phyloP scores from a whole-genome alignment of 1,140 invertebrate species.

The Bombus pyrosoma region DNA sequence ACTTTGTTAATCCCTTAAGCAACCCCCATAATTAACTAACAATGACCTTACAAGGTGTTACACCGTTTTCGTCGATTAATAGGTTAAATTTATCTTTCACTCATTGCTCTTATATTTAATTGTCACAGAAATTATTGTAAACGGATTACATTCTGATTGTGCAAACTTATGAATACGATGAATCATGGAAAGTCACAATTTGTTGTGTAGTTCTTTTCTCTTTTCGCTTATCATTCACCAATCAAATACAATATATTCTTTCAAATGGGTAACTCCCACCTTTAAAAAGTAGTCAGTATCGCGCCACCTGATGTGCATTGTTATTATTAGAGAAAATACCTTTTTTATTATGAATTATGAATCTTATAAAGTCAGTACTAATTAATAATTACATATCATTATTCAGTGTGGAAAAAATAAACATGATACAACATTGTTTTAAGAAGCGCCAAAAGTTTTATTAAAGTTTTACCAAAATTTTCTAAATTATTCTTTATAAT shows the following conservation, averaged over 20 bases:
- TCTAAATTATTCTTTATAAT: constrained; percentile 12
- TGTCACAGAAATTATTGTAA: not conserved
- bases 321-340: not conserved
- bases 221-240: not conserved
- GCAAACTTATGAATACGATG: not conserved
- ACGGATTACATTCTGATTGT: not conserved
- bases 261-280: not conserved
- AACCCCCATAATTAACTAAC: constrained; percentile 20
- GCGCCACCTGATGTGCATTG: constrained; percentile 2
- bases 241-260: not conserved
- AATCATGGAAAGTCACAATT: not conserved
- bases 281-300: not conserved
- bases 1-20: constrained; percentile 18
- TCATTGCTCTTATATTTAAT: not conserved
- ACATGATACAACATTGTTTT: not conserved
- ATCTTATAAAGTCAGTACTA: not conserved
- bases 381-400: not conserved
- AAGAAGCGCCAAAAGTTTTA: constrained; percentile 38
- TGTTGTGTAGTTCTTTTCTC: not conserved
- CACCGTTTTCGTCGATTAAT: not conserved
- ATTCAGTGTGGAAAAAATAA: not conserved
- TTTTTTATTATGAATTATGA: not conserved
- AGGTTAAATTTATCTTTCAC: constrained; percentile 23
- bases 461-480: constrained; percentile 36
- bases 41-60: constrained; percentile 11